Evolutionary conservation across 1,140 invertebrate genomes (phyloP).

Genomic region (Spodoptera frugiperda): DNA sequence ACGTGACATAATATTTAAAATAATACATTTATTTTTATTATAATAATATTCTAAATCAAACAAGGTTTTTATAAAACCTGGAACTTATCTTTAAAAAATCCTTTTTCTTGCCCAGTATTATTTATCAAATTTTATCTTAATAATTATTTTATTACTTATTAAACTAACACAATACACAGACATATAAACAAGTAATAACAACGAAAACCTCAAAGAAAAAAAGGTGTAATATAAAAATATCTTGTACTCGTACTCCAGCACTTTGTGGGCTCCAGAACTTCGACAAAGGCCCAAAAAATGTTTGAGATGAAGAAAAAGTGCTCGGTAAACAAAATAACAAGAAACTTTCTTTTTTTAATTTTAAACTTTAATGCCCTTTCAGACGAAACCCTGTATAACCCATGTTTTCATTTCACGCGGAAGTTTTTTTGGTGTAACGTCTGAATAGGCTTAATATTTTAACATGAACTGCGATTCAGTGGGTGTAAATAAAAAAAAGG

Average conservation of each 20-base stretch:
- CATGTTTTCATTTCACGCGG: slow-evolving; percentile 33
- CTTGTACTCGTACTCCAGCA: background rate
- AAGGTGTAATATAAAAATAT: no score
- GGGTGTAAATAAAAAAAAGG: slow-evolving; percentile 40
- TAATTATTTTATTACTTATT: no score
- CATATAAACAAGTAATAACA: no score
- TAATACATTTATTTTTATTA: no score
- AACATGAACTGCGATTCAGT: slow-evolving; percentile 29
- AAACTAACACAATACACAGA: no score
- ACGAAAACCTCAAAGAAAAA: no score
- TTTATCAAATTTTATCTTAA: no score
- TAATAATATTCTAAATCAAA: no score
- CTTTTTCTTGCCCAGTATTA: no score
- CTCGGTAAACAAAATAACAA: slow-evolving; percentile 19
- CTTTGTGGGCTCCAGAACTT: background rate
- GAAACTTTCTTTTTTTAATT: slow-evolving; percentile 37
- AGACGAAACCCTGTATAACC: background rate
- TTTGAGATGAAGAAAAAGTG: background rate
- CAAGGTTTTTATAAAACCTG: no score
- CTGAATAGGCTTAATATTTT: slow-evolving; percentile 46
- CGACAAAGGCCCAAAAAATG: background rate
- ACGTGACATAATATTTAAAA: no score
- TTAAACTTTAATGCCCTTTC: slow-evolving; percentile 39
- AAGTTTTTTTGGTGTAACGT: slow-evolving; percentile 33
- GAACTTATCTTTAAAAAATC: no score